Percentiles rank a stretch among this genome's conserved stretches.
Conservation (phyloP, 2,888 invertebrate genomes). For the Didymodactylos carnosus region DNA sequence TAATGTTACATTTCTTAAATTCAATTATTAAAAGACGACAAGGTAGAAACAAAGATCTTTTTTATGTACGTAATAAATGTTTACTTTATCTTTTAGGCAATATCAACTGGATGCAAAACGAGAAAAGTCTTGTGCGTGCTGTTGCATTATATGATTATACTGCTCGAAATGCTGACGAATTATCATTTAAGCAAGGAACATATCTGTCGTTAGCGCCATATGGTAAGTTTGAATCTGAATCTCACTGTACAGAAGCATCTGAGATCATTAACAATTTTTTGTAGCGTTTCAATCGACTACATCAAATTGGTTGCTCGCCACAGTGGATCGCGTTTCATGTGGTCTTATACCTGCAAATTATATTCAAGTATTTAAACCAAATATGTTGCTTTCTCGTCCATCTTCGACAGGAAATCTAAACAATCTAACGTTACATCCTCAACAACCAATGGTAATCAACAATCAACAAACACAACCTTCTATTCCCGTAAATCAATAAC, state of each 20-base stretch:
- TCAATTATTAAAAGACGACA: conserved; percentile 24
- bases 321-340: conserved; percentile 36
- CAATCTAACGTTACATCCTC: too few relatives aligned
- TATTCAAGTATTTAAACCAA: too few relatives aligned
- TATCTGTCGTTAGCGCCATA: conserved; percentile 57
- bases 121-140: conserved; percentile 37
- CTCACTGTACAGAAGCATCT: neutral
- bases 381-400: too few relatives aligned
- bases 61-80: neutral
- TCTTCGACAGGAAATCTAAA: too few relatives aligned
- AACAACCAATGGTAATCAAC: too few relatives aligned
- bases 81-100: neutral
- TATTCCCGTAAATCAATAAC: too few relatives aligned
- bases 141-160: conserved; percentile 53
- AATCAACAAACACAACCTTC: too few relatives aligned
- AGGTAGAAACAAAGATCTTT: neutral
- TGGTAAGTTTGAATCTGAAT: conserved; percentile 25
- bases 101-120: conserved; percentile 36
- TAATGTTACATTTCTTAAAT: conserved; percentile 60
- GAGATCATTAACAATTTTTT: neutral
- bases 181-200: conserved; percentile 56
- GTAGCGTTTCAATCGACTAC: conserved; percentile 52
- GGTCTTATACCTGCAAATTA: conserved; percentile 42
- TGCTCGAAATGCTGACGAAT: conserved; percentile 49
- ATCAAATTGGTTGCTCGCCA: conserved; percentile 39